Base-by-base conservation (phyloP, 2,888 invertebrate species). In the Adelognathus sp. region DNA sequence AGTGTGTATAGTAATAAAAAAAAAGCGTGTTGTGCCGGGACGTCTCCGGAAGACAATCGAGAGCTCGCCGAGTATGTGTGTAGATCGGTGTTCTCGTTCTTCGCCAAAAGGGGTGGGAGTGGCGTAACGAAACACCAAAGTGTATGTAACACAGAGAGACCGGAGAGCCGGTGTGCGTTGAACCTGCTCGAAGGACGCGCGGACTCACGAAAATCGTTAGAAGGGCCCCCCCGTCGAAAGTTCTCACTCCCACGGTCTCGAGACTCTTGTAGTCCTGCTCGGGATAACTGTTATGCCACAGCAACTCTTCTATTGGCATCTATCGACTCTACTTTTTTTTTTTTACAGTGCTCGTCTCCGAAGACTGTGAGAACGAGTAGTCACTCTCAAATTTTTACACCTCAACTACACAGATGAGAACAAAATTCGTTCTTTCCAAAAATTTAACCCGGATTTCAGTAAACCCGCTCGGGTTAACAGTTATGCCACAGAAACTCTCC, bases 191-290 rank as follows among this genome's bases (percentile, higher is more conserved):
- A 75, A 79, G 79, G 74, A 71, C 74, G 69, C 74, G 54, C 70
- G 60, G 66, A 67, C 79, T 75, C 46, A 79, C 79, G 75, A 79
- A 79, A 79, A 79, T 79, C 79, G 75, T 79, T 79, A 79, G 54
- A 29, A 21, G 11, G 44, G 31, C 44, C 33, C 54, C 44, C 41
- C 56, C 50, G 7, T 54, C 61, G 11, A 2, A 9, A 14, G n/a
- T 36, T 18, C 14, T 14, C 56, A 16, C 21, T 36, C 67, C 24
- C 36, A 7, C 11, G 39, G 31, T 63, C 16, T 31, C 44, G 9
- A n/a, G n/a, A n/a, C n/a, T n/a, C 11, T 46, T 21, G 24, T 24
- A 46, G 24, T 11, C 24, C 46, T 11, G 46, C 24, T 46, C 21
- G 9, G 5, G 3, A 24, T 0, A 14, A 5, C 39, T 39, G 14